These are phyloP conservation scores for Xiphophorus couchianus DNA, from an alignment of 2,113 vertebrate species.

Conservation along the genomic window DNA sequence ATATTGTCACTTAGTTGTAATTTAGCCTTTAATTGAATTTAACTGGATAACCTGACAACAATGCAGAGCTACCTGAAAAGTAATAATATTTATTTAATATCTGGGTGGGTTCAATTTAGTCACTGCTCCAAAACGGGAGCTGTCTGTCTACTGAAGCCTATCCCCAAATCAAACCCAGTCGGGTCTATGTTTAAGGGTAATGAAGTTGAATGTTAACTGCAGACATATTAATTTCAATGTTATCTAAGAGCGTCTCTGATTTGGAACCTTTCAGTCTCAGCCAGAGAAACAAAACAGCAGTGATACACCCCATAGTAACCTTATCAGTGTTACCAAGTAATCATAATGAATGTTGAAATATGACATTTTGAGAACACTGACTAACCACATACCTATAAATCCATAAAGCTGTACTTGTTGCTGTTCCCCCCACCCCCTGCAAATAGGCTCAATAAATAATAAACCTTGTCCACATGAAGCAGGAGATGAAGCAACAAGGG, in stretches of 20 bases:
- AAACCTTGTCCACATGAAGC: slow-evolving; percentile 33
- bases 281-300: background rate
- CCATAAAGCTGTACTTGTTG: slow-evolving; percentile 15
- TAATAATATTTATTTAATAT: background rate
- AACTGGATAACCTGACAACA: background rate
- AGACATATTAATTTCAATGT: background rate
- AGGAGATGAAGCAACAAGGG: slow-evolving; percentile 16
- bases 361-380: background rate
- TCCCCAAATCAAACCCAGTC: background rate
- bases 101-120: background rate
- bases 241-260: background rate
- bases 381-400: slow-evolving; percentile 16
- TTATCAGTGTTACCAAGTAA: background rate
- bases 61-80: background rate
- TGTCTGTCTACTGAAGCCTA: slow-evolving; percentile 12
- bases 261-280: background rate
- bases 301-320: background rate
- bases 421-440: background rate
- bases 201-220: background rate
- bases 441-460: slow-evolving; percentile 55
- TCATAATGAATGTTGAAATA: slow-evolving; percentile 1
- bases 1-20: background rate
- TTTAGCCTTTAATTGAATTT: background rate
- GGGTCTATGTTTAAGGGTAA: background rate
- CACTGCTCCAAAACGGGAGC: background rate